Evolutionary conservation across 92 coral and sea anemone species (phyloP), one percentile per base, ranked within the genome.

Genomic region (Zoanthus solanderi): DNA sequence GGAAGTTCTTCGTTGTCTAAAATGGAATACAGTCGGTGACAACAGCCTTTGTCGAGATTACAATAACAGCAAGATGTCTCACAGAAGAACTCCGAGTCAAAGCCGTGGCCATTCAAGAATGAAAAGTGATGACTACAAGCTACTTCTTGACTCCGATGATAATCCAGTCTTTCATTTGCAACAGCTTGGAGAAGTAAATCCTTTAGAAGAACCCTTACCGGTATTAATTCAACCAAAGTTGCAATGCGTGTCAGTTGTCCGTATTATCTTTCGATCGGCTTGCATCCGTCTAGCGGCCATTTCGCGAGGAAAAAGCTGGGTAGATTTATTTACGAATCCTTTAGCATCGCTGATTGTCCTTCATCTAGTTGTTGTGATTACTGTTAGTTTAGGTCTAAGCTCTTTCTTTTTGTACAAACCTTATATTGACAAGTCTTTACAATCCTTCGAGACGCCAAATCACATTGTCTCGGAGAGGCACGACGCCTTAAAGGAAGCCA

Each of bases 371-470:
- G n/a, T 88, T 5, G 1, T 37, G n/a, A 57, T 91, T 56, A 96
- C 98, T 7, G 69, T 47, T 6, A 61, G 6, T n/a, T 79, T 95
- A 17, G 98, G 89, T 0, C 12, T 46, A 17, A 15, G 32, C 61
- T 88, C 91, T 29, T 11, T 80, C 47, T 66, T 71, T 14, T 30
- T 1, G n/a, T 88, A 87, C 30, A 48, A 89, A 29, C 46, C 86
- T 6, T 14, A 44, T 6, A 72, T 95, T 28, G 98, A 95, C 71
- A 95, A 90, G 63, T 95, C 98, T 13, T 78, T 95, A 30, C 79
- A 91, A 63, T 95, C 98, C 9, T 95, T 95, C 53, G 82, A 91
- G 72, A 95, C 91, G 17, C 98, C 98, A 56, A 92, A 91, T n/a
- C 98, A 95, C 80, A 79, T 72, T 2, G 93, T 93, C 28, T 89